Evolutionary conservation across 1,140 invertebrate species (phyloP).

Genomic region (Mactra quadrangularis): DNA sequence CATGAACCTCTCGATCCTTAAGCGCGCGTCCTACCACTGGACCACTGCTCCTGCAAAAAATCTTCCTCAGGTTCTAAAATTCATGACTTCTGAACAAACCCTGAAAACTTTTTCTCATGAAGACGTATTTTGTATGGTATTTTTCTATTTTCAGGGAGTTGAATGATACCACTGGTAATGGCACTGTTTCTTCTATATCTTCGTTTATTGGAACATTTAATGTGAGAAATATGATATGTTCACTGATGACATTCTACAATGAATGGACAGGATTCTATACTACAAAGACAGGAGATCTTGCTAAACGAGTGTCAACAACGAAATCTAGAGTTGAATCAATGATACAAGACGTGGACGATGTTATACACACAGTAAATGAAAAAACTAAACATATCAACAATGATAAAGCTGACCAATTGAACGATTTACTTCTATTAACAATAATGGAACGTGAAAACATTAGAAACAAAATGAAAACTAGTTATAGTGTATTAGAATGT

Average conservation of each 20-base stretch:
- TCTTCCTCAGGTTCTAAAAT: too few relatives aligned
- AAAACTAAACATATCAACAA: background rate
- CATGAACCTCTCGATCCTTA: too few relatives aligned
- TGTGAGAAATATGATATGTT: background rate
- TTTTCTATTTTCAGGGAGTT: too few relatives aligned
- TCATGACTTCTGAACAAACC: too few relatives aligned
- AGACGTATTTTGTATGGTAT: too few relatives aligned
- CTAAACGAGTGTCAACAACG: background rate
- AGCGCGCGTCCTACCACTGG: too few relatives aligned
- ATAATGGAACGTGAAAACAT: background rate
- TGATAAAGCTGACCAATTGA: background rate
- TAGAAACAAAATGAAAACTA: background rate
- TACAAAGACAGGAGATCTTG: background rate
- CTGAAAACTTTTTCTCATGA: too few relatives aligned
- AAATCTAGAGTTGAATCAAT: background rate
- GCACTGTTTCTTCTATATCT: too few relatives aligned
- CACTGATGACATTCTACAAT: background rate
- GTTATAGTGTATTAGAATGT: conserved; percentile 14
- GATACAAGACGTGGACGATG: conserved; percentile 3
- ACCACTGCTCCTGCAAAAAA: too few relatives aligned
- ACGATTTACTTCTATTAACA: background rate
- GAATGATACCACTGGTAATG: too few relatives aligned
- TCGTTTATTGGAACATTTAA: too few relatives aligned
- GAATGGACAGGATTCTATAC: background rate
- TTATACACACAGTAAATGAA: background rate